Percentiles rank a stretch among this genome's conserved stretches.
Evolutionary conservation across 1,140 invertebrate species (phyloP).

Genomic region (Rhizoglyphus robini): DNA sequence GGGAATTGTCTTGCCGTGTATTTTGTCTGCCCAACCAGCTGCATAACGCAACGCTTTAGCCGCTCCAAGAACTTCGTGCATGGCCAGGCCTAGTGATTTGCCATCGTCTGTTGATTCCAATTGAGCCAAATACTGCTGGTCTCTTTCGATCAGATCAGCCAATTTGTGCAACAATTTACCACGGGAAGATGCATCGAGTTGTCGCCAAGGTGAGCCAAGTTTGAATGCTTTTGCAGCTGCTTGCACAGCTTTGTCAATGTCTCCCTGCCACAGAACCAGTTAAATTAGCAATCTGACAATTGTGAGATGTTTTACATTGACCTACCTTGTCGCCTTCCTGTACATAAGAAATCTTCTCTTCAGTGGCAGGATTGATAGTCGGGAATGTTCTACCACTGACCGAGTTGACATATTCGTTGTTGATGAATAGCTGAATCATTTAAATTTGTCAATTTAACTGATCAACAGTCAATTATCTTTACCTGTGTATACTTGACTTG

Average conservation of each 20-base stretch:
- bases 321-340: no score
- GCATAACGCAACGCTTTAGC: constrained; percentile 59
- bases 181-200: constrained; percentile 35
- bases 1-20: constrained; percentile 73
- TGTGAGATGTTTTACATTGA: constrained; percentile 67
- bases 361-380: no score
- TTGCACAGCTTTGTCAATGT: constrained; percentile 37
- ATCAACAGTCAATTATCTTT: no score
- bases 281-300: constrained; percentile 66
- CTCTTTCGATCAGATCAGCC: constrained; percentile 25
- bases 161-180: constrained; percentile 32
- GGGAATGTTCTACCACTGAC: constrained; percentile 71
- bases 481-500: neutral
- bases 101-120: constrained; percentile 75
- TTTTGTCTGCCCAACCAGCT: constrained; percentile 82
- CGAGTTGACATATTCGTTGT: constrained; percentile 91
- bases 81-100: constrained; percentile 54
- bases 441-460: neutral
- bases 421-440: constrained; percentile 70
- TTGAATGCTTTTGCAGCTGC: constrained; percentile 33
- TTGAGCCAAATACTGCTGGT: constrained; percentile 23
- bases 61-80: constrained; percentile 49
- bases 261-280: constrained; percentile 58
- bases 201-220: constrained; percentile 35
- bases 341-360: no score